Conservation (phyloP, 2,113 vertebrate genomes). For the Dissostichus mawsoni region DNA sequence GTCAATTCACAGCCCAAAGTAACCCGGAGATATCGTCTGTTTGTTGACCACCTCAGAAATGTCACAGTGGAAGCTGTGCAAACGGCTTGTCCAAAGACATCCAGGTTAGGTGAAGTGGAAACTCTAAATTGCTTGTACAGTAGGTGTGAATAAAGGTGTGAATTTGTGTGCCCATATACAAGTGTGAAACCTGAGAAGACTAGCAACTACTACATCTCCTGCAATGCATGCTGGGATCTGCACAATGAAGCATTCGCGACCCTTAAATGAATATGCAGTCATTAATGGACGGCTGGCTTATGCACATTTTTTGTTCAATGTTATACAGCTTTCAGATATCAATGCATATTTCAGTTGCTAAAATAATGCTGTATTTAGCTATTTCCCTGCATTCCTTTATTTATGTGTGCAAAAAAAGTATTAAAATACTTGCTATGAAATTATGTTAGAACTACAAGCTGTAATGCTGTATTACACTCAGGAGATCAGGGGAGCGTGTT, state of each 20-base stretch:
- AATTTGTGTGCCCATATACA: slow-evolving; percentile 41
- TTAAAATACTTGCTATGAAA: background rate
- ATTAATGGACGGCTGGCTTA: slow-evolving; percentile 16
- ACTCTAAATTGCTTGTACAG: slow-evolving; percentile 23
- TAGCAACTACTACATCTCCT: slow-evolving; percentile 2
- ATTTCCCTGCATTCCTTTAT: background rate
- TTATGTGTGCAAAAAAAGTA: background rate
- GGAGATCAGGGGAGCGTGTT: slow-evolving; percentile 1
- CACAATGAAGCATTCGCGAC: slow-evolving; percentile 24
- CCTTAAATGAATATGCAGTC: slow-evolving; percentile 6
- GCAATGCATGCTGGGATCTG: slow-evolving; percentile 25
- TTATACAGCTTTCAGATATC: background rate
- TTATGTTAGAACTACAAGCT: background rate
- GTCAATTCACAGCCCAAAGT: slow-evolving; percentile 1
- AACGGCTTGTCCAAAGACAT: slow-evolving; percentile 45
- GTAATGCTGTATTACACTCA: background rate
- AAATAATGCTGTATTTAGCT: background rate
- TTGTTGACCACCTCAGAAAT: slow-evolving; percentile 13
- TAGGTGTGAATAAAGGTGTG: slow-evolving; percentile 47
- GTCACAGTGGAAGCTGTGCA: slow-evolving; percentile 33
- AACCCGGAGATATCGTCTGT: background rate
- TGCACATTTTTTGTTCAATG: slow-evolving; percentile 11
- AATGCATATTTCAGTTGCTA: background rate
- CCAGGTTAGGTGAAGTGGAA: slow-evolving; percentile 43
- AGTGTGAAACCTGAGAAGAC: slow-evolving; percentile 13